Evolutionary conservation across 2,888 invertebrate species (phyloP).

Genomic region (Holacanthella duospinosa): DNA sequence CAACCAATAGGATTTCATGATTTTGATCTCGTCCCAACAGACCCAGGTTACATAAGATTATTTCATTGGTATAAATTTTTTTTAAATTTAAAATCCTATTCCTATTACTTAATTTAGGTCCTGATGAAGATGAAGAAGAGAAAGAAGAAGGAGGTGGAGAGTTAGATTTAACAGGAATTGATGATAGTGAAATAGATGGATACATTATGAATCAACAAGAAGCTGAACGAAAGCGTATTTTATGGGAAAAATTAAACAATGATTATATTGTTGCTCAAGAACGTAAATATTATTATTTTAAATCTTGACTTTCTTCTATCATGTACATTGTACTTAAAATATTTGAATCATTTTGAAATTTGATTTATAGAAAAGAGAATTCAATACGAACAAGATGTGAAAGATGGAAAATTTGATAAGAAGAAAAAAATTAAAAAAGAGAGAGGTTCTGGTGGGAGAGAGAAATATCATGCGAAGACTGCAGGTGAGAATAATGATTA

Average conservation of each 20-base stretch:
- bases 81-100: too few relatives aligned
- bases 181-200: slow-evolving; percentile 80
- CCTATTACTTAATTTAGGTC: background rate
- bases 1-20: slow-evolving; percentile 12
- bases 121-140: slow-evolving; percentile 9
- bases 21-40: background rate
- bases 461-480: slow-evolving; percentile 39
- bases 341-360: background rate
- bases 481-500: too few relatives aligned
- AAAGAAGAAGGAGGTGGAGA: slow-evolving; percentile 44
- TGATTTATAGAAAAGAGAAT: slow-evolving; percentile 64
- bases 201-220: slow-evolving; percentile 76
- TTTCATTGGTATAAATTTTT: too few relatives aligned
- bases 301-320: background rate
- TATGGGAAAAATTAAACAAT: slow-evolving; percentile 84
- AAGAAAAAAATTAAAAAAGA: slow-evolving; percentile 59
- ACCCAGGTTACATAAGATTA: background rate
- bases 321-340: background rate
- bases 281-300: slow-evolving; percentile 46
- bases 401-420: slow-evolving; percentile 76
- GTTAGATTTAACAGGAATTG: slow-evolving; percentile 56
- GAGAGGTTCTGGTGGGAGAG: slow-evolving; percentile 42
- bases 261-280: slow-evolving; percentile 74
- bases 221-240: slow-evolving; percentile 61
- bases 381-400: slow-evolving; percentile 63